A percentile compares a stretch with the other conserved stretches of the same genome.
phyloP scores from a whole-genome alignment of 2,797 vertebrate species.

The Pseudotriccus pelzelni region DNA sequence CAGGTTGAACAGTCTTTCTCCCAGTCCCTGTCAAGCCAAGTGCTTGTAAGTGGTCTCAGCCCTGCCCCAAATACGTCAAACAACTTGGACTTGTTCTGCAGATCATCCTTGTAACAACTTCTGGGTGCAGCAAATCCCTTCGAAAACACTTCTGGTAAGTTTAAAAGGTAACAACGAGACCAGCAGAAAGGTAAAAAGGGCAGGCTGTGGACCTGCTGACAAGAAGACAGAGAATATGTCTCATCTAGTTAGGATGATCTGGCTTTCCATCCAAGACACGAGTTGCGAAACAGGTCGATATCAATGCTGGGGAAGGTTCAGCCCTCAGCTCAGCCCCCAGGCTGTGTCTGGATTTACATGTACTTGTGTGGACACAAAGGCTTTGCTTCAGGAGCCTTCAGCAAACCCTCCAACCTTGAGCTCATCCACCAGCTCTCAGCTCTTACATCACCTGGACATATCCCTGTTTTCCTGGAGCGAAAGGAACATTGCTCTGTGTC shows the following conservation, averaged over 20 bases:
- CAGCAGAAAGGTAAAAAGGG: background rate
- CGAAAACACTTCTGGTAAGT: background rate
- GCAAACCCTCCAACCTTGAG: background rate
- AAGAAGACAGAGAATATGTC: background rate
- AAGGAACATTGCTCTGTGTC: accelerated
- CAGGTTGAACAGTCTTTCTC: background rate
- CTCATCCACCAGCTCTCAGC: background rate
- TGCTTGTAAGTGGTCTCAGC: background rate
- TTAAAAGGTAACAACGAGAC: background rate
- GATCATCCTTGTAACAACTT: background rate
- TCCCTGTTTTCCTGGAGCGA: background rate
- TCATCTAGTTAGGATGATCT: background rate
- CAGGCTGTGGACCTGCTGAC: background rate
- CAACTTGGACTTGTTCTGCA: background rate
- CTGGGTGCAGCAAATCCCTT: background rate
- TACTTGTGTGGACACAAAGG: background rate
- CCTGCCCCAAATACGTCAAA: background rate
- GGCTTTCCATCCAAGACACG: background rate
- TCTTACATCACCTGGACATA: background rate
- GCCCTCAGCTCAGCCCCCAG: background rate
- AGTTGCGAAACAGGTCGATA: background rate
- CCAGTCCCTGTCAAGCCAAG: background rate
- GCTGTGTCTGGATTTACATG: background rate
- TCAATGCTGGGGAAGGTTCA: background rate
- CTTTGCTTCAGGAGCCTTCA: background rate